Conservation (phyloP, 2,888 invertebrate species). For the Venustoraphidia nigricollis region DNA sequence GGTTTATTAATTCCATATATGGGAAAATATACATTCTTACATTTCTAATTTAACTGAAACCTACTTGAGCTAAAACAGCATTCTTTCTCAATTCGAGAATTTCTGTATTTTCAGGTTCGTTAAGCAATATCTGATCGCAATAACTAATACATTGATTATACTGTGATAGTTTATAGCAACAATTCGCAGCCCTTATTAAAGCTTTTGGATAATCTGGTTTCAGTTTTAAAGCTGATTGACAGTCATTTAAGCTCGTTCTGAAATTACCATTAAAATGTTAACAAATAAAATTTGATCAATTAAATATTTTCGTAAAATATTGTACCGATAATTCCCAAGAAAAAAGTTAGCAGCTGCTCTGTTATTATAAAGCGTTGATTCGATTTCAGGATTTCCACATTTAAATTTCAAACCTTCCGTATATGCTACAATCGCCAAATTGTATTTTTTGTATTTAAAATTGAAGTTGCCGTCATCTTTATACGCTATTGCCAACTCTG, state of each 20-base stretch:
- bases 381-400: conserved; percentile 48
- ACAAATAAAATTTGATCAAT: not conserved
- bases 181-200: conserved; percentile 55
- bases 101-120: conserved; percentile 37
- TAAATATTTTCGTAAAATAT: not conserved
- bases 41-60: not conserved
- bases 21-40: no score
- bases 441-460: conserved; percentile 86
- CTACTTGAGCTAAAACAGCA: conserved; percentile 33
- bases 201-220: conserved; percentile 69
- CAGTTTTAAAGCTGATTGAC: conserved; percentile 58
- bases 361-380: conserved; percentile 79
- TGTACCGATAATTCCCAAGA: conserved; percentile 59
- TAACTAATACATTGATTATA: conserved; percentile 56
- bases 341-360: conserved; percentile 80
- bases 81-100: conserved; percentile 36
- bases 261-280: conserved; percentile 9
- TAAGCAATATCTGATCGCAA: conserved; percentile 50
- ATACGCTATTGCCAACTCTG: conserved; percentile 72
- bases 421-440: conserved; percentile 65
- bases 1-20: no score
- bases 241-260: conserved; percentile 63
- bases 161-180: conserved; percentile 47
- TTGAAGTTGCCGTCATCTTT: conserved; percentile 95
- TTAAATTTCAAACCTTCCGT: conserved; percentile 77